Base-by-base conservation (phyloP, 1,140 invertebrate genomes). In the Papilio helenus region DNA sequence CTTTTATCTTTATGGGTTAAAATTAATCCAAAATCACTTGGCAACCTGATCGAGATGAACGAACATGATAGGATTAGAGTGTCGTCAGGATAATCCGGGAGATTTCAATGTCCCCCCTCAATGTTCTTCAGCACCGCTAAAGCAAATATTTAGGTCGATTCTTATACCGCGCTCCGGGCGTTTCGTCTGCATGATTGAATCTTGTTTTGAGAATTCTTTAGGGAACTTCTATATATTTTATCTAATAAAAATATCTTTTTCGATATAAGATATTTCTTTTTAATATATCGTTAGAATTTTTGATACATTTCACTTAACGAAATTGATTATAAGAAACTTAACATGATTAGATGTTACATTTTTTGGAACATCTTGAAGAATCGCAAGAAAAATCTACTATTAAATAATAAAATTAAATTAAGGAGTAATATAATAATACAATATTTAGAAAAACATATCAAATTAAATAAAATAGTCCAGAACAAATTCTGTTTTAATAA, bases 1-100 rank as follows among this genome's bases (percentile, higher is more conserved):
- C 61, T 68, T 68, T 80, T 80, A 80, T 80, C 58, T 39, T 71
- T 72, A 81, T 82, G 61, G 76, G 72, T 79, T 76, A 42, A 71
- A 84, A 83, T 84, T 82, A 82, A 85, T 84, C 79, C 74, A 51
- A 79, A 84, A 84, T 86, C 82, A 82, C 82, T 86, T 82, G 79
- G 73, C 79, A 84, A 83, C 79, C 49, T 29, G 34, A 82, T 58
- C 71, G 81, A 68, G 55, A 49, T 74, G 78, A 73, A 83, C 29
- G 73, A 73, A 26, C 72, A 83, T 81, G 82, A 83, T 79, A 72
- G 49, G 55, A 83, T 83, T 83, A 81, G 20, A 51, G 58, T 55
- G 79, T 79, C 68, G 79, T 51, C 51, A 76, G 79, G 72, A 79
- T 82, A 80, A 82, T 78, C 81, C 68, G 42, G 71, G 26, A 74